A percentile compares a stretch with the other conserved stretches of the same genome.
Evolutionary conservation across 2,797 vertebrate species (phyloP).

Genomic region (Megaceryle alcyon): DNA sequence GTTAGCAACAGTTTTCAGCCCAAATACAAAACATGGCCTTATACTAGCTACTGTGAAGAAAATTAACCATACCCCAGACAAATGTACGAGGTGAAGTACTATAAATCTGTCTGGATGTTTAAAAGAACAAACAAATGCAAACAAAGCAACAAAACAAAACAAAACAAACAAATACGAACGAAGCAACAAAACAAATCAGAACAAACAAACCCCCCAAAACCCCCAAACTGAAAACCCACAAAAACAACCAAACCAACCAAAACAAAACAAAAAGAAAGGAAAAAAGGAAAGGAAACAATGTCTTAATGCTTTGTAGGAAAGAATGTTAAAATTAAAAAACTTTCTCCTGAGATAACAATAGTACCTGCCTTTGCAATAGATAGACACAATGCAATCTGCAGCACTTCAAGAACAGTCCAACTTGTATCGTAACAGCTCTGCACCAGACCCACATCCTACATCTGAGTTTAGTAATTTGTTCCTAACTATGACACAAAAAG

Average conservation of each 20-base stretch:
- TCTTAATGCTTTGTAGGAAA: background rate
- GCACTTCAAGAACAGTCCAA: background rate
- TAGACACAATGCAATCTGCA: background rate
- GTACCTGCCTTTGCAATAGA: background rate
- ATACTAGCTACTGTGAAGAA: no score
- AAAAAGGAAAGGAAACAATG: fast-evolving
- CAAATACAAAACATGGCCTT: background rate
- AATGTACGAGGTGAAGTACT: background rate
- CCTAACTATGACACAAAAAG: background rate
- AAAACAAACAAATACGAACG: no score
- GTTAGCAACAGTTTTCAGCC: background rate
- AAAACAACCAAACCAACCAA: no score
- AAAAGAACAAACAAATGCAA: background rate
- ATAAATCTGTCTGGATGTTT: background rate
- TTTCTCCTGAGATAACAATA: background rate
- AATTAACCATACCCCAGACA: no score
- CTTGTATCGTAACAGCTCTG: background rate
- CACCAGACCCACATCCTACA: background rate
- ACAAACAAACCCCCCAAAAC: no score
- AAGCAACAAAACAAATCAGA: no score
- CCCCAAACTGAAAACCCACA: no score
- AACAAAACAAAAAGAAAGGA: no score
- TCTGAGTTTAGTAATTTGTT: background rate
- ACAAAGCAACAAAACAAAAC: no score
- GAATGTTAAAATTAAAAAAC: background rate